Conservation (phyloP, 1,140 invertebrate species). For the Hylyphantes graminicola region DNA sequence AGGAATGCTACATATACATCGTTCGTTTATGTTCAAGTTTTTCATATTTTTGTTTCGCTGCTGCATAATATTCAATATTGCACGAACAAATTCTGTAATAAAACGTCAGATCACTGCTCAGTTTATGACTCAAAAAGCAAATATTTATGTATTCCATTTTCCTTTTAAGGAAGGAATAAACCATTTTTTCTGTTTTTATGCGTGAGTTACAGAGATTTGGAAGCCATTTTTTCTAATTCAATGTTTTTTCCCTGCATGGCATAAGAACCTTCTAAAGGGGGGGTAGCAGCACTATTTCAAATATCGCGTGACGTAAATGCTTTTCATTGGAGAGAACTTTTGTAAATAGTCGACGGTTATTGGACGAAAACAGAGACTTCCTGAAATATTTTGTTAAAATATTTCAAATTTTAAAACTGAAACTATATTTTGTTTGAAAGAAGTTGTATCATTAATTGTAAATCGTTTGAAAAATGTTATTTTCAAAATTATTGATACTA, state of each 20-base stretch:
- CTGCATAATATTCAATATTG: slow-evolving; percentile 41
- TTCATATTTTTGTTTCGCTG: neutral
- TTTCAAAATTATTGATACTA: too few species aligned
- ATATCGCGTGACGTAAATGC: slow-evolving; percentile 25
- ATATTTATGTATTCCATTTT: slow-evolving; percentile 51
- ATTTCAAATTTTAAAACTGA: too few species aligned
- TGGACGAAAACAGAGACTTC: too few species aligned
- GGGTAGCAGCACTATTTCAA: slow-evolving; percentile 11
- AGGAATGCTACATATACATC: slow-evolving; percentile 15
- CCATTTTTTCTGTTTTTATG: slow-evolving; percentile 20
- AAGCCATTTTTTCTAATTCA: slow-evolving; percentile 20
- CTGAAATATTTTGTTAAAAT: too few species aligned
- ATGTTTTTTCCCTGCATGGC: slow-evolving; percentile 3
- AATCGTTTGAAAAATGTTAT: too few species aligned
- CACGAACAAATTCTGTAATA: slow-evolving; percentile 46
- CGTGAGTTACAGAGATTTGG: slow-evolving; percentile 30
- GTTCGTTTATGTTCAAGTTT: slow-evolving; percentile 22
- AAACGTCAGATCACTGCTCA: slow-evolving; percentile 33
- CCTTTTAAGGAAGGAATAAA: slow-evolving; percentile 4
- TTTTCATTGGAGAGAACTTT: slow-evolving; percentile 19
- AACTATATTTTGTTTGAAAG: too few species aligned
- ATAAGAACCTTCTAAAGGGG: neutral
- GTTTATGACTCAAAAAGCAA: slow-evolving; percentile 52
- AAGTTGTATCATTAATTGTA: too few species aligned
- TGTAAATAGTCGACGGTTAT: too few species aligned